Evolutionary conservation across 1,140 invertebrate species (phyloP), one percentile per base, ranked within the genome.

Genomic region (Aphelenchoides fujianensis): DNA sequence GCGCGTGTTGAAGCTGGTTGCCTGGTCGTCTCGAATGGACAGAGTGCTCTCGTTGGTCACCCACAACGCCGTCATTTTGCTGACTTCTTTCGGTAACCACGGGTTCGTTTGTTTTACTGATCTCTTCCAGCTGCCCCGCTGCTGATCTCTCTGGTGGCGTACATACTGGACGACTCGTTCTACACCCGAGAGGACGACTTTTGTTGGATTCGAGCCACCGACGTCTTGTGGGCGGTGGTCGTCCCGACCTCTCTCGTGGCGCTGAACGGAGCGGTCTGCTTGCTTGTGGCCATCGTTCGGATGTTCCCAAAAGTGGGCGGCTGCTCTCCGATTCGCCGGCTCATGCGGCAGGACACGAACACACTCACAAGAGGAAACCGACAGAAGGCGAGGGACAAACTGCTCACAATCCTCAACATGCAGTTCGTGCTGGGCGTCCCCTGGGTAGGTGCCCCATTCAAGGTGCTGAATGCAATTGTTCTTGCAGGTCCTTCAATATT

Each of bases 401-500:
- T 72, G 5, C n/a, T 73, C 23, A 34, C 41, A 0, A 23, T 72
- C 30, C 67, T 72, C 12, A 34, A 41, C 5, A 34, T 63, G 1
- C 71, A 74, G n/a, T 63, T 72, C 41, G 48, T 37, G n/a, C 32
- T 72, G 34, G 71, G 71, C 3, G 16, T 68, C 2, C 71, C 71
- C 1, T 72, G 71, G 71, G 70, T 72, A 1, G n/a, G n/a, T n/a
- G n/a, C 55, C 30, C 59, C 7, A 66, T 9, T 52, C 28, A n/a
- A 12, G 28, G 2, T 2, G 19, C 12, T n/a, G n/a, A 1, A 61
- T n/a, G 7, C 5, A 53, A n/a, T n/a, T 5, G 16, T 16, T 27
- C 9, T 74, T 78, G 30, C 69, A 82, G 76, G 16, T 80, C 2
- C 68, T 79, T 0, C 73, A 80, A 55, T 79, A 81, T 35, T 68